Base-by-base conservation (phyloP, 2,113 vertebrate species). In the Globicephala melas region DNA sequence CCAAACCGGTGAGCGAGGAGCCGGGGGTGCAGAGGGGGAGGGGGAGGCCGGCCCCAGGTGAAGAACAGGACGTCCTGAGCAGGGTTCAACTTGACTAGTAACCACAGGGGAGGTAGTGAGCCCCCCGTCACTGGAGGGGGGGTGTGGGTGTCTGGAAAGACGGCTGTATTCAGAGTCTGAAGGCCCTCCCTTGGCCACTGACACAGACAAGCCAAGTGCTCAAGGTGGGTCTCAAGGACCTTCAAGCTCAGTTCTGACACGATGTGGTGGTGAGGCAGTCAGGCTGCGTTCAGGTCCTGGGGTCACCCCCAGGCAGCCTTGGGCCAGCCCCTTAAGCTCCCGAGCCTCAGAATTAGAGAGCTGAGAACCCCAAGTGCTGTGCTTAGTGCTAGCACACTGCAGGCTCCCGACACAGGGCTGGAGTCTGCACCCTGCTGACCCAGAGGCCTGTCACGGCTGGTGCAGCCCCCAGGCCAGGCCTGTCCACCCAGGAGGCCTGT, bases 1-100 rank as follows among this genome's bases (percentile, higher is more conserved):
- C 98, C 95, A 99, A 99, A 98, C 99, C 99, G 98, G 99, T 99
- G 99, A 99, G 99, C n/a, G 3, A 58, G 89, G 55, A 77, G 31
- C 17, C 25, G 71, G 17, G 93, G 47, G 1, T 31, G 0, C 26
- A 68, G 81, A 68, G 44, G 94, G 7, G 4, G 77, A 20, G 65
- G 65, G 73, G 73, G 38, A 14, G 53, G 20, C 23, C 41, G 28
- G 20, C 17, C 50, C 26, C 33, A 11, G 53, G 26, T 10, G 25
- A 62, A 38, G 41, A 58, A 28, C 2, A 2, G 62, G 38, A 23
- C 53, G 73, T 36, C 41, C 63, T 2, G 1, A 21, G 11, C 83
- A 31, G 55, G 8, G 25, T 50, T 58, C 38, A 18, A 13, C 67
- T 50, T 53, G n/a, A 36, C 13, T 3, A 20, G 44, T 44, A 44